Conservation (phyloP, 1,140 invertebrate genomes). For the Hirudo medicinalis region DNA sequence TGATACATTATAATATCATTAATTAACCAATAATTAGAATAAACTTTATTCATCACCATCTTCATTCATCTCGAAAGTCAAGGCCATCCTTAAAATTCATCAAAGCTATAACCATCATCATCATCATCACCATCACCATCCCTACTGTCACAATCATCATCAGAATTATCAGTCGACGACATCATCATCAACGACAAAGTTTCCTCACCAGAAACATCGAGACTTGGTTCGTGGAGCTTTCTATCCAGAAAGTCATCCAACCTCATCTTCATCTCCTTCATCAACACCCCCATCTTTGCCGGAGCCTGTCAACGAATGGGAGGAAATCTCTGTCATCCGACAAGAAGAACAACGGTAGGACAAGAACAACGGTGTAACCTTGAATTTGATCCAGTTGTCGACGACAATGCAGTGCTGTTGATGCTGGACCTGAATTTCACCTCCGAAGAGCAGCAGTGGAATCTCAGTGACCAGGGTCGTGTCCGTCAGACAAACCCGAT, state of each 20-base stretch:
- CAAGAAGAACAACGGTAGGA: background rate
- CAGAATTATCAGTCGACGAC: background rate
- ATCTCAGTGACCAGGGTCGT: slow-evolving; percentile 12
- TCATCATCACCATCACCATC: too few species aligned
- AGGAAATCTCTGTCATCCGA: background rate
- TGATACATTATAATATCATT: too few species aligned
- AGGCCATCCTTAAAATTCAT: background rate
- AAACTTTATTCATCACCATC: too few species aligned
- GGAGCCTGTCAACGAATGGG: slow-evolving; percentile 26
- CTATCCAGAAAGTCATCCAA: slow-evolving; percentile 30
- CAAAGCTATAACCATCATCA: background rate
- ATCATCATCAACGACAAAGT: background rate
- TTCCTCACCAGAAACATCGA: slow-evolving; percentile 16
- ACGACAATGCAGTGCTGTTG: slow-evolving; percentile 16
- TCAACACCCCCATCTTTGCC: slow-evolving; percentile 35
- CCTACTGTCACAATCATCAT: background rate
- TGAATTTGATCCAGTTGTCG: slow-evolving; percentile 21
- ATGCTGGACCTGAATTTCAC: slow-evolving; percentile 20
- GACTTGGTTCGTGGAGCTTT: slow-evolving; percentile 30
- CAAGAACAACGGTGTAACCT: slow-evolving; percentile 18
- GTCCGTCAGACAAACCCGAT: slow-evolving; percentile 19
- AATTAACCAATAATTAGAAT: too few species aligned
- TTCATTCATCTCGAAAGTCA: background rate
- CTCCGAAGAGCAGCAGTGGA: slow-evolving; percentile 20
- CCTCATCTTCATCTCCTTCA: slow-evolving; percentile 31